Evolutionary conservation across 2,888 invertebrate genomes (phyloP).

Genomic region (Dioctria rufipes): DNA sequence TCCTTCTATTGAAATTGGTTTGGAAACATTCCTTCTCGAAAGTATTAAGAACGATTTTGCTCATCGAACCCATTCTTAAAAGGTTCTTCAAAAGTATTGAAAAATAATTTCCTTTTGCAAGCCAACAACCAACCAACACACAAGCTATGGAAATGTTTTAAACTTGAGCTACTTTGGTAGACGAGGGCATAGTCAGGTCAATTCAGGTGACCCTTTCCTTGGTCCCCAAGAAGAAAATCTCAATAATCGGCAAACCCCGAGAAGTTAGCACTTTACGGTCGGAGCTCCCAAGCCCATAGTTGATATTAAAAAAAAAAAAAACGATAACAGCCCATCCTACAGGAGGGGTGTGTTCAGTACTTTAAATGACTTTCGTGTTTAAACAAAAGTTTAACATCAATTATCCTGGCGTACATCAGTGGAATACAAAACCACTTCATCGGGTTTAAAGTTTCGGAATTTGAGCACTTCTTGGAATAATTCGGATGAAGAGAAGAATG

Average conservation of each 20-base stretch:
- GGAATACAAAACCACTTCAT: slow-evolving; percentile 55
- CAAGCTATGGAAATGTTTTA: background rate
- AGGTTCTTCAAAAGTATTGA: slow-evolving; percentile 8
- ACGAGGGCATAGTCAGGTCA: no score
- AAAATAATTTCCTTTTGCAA: background rate
- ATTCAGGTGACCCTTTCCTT: slow-evolving; percentile 26
- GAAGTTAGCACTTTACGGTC: slow-evolving; percentile 42
- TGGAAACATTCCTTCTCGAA: background rate
- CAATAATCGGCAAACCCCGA: slow-evolving; percentile 44
- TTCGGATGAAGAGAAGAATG: background rate
- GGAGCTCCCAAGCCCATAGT: no score
- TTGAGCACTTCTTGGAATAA: slow-evolving; percentile 45
- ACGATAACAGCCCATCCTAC: slow-evolving; percentile 23
- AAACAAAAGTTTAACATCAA: slow-evolving; percentile 56
- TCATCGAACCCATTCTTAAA: background rate
- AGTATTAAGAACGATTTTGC: background rate
- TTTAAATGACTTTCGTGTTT: slow-evolving; percentile 56
- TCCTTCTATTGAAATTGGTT: no score
- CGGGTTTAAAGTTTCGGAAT: slow-evolving; percentile 49
- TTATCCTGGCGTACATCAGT: slow-evolving; percentile 36
- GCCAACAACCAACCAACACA: background rate
- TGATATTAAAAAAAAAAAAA: background rate
- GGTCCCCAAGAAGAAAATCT: slow-evolving; percentile 14
- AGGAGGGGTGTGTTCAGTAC: slow-evolving; percentile 35
- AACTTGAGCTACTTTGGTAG: background rate